phyloP scores from a whole-genome alignment of 2,113 vertebrate species.

The Anoplopoma fimbria region DNA sequence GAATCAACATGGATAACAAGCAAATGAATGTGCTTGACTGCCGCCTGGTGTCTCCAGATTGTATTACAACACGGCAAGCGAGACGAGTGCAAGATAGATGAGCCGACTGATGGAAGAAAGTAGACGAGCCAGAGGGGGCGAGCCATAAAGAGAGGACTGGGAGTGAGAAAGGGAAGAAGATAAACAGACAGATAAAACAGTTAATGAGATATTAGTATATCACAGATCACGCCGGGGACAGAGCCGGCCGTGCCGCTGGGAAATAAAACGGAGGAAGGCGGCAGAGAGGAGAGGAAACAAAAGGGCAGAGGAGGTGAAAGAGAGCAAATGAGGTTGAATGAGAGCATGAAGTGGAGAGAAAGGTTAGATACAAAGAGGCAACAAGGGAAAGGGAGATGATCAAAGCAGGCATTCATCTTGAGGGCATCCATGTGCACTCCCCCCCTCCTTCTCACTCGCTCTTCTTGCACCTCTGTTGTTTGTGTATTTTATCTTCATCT shows the following conservation, averaged over 20 bases:
- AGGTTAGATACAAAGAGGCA: constrained; percentile 37
- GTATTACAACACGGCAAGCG: constrained; percentile 51
- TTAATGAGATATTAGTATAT: constrained; percentile 70
- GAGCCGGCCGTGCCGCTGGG: constrained; percentile 32
- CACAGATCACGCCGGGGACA: constrained; percentile 37
- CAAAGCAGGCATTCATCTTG: constrained; percentile 58
- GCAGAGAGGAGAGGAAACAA: constrained; percentile 28
- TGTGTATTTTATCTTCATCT: constrained; percentile 48
- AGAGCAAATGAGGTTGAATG: constrained; percentile 53
- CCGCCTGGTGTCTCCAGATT: constrained; percentile 62
- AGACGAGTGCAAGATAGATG: constrained; percentile 31
- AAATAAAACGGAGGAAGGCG: constrained; percentile 52
- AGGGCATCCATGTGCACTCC: background rate
- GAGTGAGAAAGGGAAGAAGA: constrained; percentile 40
- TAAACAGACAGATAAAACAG: constrained; percentile 62
- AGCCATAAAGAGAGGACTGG: constrained; percentile 44
- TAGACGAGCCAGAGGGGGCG: constrained; percentile 31
- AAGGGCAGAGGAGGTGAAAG: constrained; percentile 32
- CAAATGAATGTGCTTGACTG: constrained; percentile 63
- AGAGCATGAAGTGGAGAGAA: constrained; percentile 50
- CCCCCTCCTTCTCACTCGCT: background rate
- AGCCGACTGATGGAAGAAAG: constrained; percentile 26
- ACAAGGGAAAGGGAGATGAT: constrained; percentile 39
- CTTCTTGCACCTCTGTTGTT: constrained; percentile 26
- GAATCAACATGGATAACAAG: constrained; percentile 15